Conservation (phyloP, 2,113 vertebrate genomes). For the Microtus pennsylvanicus region DNA sequence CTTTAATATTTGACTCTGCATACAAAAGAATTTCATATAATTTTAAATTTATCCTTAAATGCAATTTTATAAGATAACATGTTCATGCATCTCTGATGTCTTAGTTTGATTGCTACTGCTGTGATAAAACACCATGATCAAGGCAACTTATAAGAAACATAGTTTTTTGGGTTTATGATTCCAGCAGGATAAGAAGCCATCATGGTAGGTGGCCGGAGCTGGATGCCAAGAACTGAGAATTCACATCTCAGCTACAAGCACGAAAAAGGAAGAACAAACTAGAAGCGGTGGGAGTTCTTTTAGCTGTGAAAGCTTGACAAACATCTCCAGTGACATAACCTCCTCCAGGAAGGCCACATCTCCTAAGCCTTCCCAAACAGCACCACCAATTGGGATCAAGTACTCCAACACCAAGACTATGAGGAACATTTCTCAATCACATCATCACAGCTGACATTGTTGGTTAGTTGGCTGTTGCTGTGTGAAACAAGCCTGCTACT, state of each 20-base stretch:
- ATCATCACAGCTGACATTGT: neutral
- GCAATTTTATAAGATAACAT: neutral
- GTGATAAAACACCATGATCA: neutral
- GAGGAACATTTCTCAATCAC: neutral
- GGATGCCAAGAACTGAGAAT: neutral
- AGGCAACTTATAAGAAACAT: neutral
- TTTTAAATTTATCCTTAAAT: constrained; percentile 52
- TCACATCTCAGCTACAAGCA: neutral
- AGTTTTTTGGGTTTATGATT: neutral
- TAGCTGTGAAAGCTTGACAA: neutral
- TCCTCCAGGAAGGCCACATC: neutral
- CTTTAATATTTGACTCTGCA: neutral
- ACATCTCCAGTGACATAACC: neutral
- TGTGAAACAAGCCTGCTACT: neutral
- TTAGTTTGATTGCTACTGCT: neutral
- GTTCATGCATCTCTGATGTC: neutral
- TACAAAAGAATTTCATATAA: neutral
- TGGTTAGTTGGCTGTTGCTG: neutral
- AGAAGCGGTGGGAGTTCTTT: neutral
- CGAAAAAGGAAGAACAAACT: neutral
- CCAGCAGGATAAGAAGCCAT: neutral
- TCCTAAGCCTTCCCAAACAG: neutral
- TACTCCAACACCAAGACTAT: neutral
- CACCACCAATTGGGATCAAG: neutral
- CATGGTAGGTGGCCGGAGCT: neutral